Conservation (phyloP, 1,140 invertebrate genomes). For the Goniozus legneri region DNA sequence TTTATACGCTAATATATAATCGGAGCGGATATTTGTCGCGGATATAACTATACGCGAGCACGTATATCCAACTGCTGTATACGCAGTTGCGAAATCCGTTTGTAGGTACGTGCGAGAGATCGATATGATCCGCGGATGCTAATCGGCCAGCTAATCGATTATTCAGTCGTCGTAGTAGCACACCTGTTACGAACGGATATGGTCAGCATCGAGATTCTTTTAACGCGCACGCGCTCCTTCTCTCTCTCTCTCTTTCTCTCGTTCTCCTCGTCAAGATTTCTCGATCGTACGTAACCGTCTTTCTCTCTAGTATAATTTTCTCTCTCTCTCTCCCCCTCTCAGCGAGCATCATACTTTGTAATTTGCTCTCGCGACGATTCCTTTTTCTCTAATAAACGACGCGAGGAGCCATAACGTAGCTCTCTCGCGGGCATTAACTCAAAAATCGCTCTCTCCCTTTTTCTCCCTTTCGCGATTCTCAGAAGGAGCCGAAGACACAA, state of each 20-base stretch:
- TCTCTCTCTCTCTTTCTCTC: background rate
- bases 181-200: conserved; percentile 38
- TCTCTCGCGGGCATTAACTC: background rate
- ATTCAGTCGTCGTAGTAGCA: conserved; percentile 30
- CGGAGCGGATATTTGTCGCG: no score
- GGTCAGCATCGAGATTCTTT: conserved; percentile 30
- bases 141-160: conserved; percentile 29
- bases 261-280: conserved; percentile 26
- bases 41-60: no score
- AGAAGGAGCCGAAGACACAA: no score
- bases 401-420: no score
- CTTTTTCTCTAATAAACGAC: background rate
- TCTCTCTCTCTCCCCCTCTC: conserved; percentile 8
- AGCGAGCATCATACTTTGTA: conserved; percentile 34
- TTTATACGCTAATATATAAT: no score
- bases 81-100: conserved; percentile 26
- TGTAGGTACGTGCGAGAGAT: no score
- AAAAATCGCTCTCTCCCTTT: no score
- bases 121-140: conserved; percentile 32
- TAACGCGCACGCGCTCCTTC: conserved; percentile 25
- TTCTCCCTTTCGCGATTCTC: no score
- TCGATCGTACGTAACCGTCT: conserved; percentile 22
- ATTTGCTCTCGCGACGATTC: conserved; percentile 10
- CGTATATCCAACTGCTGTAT: no score
- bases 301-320: no score